A percentile compares a stretch with the other conserved stretches of the same genome.
phyloP scores from a whole-genome alignment of 2,797 vertebrate genomes.

The Spatula clypeata region DNA sequence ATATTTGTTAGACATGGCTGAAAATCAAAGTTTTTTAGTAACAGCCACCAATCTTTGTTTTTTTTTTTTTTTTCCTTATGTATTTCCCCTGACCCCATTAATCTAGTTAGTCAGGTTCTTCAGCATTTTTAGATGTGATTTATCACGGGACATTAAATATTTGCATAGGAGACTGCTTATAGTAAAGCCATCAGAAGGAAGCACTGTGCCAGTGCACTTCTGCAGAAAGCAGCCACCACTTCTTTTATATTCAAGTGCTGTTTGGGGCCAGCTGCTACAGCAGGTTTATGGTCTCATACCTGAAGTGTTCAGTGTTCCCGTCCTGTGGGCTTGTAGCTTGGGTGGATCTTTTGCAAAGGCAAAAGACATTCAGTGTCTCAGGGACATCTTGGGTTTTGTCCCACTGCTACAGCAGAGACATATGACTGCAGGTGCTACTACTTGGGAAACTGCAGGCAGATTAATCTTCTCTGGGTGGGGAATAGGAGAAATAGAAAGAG shows the following conservation, averaged over 20 bases:
- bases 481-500: background rate
- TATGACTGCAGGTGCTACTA: rapidly evolving
- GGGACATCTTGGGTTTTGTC: background rate
- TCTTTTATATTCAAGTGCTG: background rate
- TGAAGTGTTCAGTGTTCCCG: background rate
- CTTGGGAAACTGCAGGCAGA: background rate
- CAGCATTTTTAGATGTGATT: conserved; percentile 53
- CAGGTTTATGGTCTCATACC: background rate
- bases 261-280: background rate
- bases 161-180: conserved; percentile 24
- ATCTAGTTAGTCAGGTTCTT: conserved; percentile 66
- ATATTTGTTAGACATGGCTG: background rate
- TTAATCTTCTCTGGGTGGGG: background rate
- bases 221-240: background rate
- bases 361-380: background rate
- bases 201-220: background rate
- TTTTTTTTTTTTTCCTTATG: background rate
- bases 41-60: background rate
- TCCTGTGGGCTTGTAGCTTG: background rate
- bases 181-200: background rate
- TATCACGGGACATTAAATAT: conserved; percentile 32
- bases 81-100: background rate
- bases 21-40: background rate
- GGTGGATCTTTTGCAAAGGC: background rate
- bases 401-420: background rate